Conservation (phyloP, 2,113 vertebrate species). For the Pollimyrus isidori region DNA sequence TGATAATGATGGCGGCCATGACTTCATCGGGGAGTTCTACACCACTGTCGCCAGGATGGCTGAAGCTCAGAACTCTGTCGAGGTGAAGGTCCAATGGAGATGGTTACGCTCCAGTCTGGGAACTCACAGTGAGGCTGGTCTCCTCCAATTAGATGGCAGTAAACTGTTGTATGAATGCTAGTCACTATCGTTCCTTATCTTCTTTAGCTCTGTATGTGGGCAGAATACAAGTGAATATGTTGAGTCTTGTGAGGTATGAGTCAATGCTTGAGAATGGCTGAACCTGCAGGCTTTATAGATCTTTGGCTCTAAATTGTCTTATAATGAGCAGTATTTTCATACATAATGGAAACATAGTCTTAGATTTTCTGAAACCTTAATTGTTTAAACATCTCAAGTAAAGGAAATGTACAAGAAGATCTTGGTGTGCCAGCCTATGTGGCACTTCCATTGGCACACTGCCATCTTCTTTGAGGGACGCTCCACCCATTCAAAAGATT, state of each 20-base stretch:
- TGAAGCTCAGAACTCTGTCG: constrained; percentile 70
- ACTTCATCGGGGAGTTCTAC: constrained; percentile 94
- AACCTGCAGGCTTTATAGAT: neutral
- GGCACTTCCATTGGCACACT: neutral
- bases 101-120: neutral
- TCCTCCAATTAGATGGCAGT: neutral
- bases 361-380: neutral
- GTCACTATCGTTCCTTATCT: neutral
- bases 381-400: neutral
- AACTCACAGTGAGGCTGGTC: neutral
- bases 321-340: neutral
- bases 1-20: constrained; percentile 90
- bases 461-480: neutral
- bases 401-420: neutral
- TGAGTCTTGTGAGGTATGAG: neutral
- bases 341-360: neutral
- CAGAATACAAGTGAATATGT: neutral
- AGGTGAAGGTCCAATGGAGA: constrained; percentile 52
- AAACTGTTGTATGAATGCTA: neutral
- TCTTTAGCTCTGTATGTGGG: neutral
- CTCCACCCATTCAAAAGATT: neutral
- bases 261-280: neutral
- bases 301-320: neutral
- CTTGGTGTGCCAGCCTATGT: neutral
- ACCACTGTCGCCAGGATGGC: constrained; percentile 79